Evolutionary conservation across 2,797 vertebrate genomes (phyloP).

Genomic region (Platalea minor): DNA sequence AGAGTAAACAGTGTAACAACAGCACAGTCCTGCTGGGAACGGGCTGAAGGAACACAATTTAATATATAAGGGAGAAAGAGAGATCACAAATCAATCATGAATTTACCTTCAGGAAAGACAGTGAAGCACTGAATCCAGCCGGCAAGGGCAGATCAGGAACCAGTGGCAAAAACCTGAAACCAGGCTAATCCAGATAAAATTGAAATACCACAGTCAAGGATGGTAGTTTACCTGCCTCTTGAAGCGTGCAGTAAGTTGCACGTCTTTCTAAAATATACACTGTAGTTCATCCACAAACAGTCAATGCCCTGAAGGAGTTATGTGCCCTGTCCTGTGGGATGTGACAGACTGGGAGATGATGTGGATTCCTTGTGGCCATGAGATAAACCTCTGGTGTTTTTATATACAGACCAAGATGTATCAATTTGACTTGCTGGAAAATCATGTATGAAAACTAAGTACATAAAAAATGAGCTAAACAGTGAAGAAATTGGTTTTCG

Average conservation of each 20-base stretch:
- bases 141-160: background rate
- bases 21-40: background rate
- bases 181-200: background rate
- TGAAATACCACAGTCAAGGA: background rate
- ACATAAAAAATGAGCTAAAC: background rate
- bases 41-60: background rate
- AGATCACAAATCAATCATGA: background rate
- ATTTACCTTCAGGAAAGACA: background rate
- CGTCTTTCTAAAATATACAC: background rate
- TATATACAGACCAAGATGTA: background rate
- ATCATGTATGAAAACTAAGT: background rate
- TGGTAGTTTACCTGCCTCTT: background rate
- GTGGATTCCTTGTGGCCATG: background rate
- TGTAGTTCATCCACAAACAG: background rate
- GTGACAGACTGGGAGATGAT: background rate
- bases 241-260: background rate
- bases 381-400: background rate
- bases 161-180: background rate
- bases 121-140: background rate
- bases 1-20: background rate
- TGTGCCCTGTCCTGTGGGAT: background rate
- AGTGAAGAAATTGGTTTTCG: background rate
- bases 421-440: background rate
- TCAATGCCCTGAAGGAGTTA: background rate
- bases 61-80: background rate